These are phyloP conservation scores for Artibeus lituratus DNA, from an alignment of 2,797 vertebrate species.

Conservation along the genomic window DNA sequence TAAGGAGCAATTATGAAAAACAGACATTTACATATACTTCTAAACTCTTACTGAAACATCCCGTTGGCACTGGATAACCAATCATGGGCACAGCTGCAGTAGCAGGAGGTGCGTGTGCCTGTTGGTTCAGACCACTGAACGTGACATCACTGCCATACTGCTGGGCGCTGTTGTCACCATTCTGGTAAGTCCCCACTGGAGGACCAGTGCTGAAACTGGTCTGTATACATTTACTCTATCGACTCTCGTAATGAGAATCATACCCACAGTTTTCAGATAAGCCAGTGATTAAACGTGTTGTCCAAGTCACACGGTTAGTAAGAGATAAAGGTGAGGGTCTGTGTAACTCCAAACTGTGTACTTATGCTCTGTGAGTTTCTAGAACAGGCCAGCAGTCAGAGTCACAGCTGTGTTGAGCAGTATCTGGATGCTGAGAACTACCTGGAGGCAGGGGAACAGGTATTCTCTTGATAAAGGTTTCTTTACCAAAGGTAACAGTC, in stretches of 20 bases:
- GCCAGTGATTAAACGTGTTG: background rate
- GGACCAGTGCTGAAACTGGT: constrained; percentile 88
- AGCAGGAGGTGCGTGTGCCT: constrained; percentile 90
- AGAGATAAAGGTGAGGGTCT: background rate
- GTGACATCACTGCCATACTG: constrained; percentile 89
- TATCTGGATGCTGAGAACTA: background rate
- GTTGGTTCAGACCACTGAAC: constrained; percentile 93
- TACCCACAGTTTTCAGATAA: background rate
- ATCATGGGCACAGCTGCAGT: constrained; percentile 88
- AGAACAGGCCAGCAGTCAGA: background rate
- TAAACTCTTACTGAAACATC: constrained; percentile 91
- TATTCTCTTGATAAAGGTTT: background rate
- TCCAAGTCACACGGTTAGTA: background rate
- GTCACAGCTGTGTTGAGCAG: background rate
- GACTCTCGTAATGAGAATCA: background rate
- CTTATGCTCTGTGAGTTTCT: background rate
- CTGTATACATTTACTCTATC: constrained; percentile 79
- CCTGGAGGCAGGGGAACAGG: background rate
- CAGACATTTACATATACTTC: constrained; percentile 86
- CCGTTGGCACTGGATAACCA: constrained; percentile 93
- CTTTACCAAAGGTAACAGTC: background rate
- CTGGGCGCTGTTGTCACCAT: constrained; percentile 90
- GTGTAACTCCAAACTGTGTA: background rate
- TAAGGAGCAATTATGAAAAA: constrained; percentile 93
- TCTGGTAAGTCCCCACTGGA: constrained; percentile 88